Percentiles rank a stretch among this genome's conserved stretches.
Evolutionary conservation across 2,797 vertebrate species (phyloP).

Genomic region (Myotis vivesi): DNA sequence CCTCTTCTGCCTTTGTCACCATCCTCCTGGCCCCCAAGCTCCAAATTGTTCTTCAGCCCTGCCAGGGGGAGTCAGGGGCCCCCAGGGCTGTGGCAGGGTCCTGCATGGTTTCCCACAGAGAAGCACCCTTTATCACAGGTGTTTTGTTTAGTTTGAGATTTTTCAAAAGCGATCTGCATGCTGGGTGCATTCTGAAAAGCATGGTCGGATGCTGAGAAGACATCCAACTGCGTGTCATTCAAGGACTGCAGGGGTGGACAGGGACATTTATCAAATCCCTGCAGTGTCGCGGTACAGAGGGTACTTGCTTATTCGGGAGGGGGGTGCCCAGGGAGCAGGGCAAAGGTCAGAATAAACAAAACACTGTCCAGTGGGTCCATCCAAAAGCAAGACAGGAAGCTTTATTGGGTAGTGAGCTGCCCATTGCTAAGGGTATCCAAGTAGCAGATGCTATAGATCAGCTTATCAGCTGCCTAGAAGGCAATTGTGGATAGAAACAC

Average conservation of each 20-base stretch:
- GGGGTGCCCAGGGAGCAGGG: too few relatives aligned
- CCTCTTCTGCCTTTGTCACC: slow-evolving; percentile 67
- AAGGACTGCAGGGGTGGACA: background rate
- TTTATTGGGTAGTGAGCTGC: background rate
- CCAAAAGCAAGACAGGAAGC: background rate
- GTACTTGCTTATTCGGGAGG: background rate
- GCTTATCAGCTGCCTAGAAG: background rate
- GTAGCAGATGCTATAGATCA: background rate
- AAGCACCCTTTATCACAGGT: background rate
- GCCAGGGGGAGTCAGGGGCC: background rate
- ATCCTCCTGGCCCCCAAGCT: background rate
- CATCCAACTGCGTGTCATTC: background rate
- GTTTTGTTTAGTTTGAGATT: background rate
- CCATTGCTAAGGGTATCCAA: background rate
- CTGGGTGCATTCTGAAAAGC: background rate
- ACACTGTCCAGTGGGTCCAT: background rate
- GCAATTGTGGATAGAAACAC: background rate
- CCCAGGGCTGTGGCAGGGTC: slow-evolving; percentile 11
- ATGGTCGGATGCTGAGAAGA: background rate
- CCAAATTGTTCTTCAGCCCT: slow-evolving; percentile 45
- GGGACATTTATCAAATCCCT: background rate
- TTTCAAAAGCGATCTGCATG: background rate
- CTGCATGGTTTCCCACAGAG: slow-evolving; percentile 42
- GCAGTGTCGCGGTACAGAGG: background rate
- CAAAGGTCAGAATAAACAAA: background rate